These are phyloP conservation scores for Resseliella maxima DNA, from an alignment of 2,888 invertebrate genomes.

Conservation along the genomic window DNA sequence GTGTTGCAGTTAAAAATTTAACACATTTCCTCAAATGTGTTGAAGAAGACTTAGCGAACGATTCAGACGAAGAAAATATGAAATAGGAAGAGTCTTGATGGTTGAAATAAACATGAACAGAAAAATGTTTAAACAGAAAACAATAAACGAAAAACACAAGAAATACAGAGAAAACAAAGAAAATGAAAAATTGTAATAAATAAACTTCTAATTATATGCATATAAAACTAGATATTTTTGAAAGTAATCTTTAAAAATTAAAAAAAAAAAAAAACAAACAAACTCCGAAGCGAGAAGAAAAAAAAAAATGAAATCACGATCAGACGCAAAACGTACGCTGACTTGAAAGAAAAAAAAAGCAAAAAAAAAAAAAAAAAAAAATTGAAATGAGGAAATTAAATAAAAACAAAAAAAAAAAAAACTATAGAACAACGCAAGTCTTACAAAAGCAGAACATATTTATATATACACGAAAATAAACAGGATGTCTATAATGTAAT, in stretches of 20 bases:
- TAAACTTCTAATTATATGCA: conserved; percentile 48
- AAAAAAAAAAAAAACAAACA: background rate
- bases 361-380: background rate
- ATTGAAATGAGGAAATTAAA: too few relatives aligned
- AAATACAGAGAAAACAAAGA: background rate
- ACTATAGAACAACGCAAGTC: conserved; percentile 13
- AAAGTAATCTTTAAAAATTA: conserved; percentile 47
- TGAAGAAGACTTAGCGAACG: conserved; percentile 23
- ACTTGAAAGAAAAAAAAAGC: conserved; percentile 30
- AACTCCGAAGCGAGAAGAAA: too few relatives aligned
- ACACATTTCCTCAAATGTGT: conserved; percentile 64
- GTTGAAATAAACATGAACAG: background rate
- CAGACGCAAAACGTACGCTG: conserved; percentile 16
- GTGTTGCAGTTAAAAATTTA: conserved; percentile 66
- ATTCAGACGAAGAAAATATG: conserved; percentile 1
- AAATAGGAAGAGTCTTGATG: conserved; percentile 36
- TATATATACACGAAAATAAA: conserved; percentile 13
- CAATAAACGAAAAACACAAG: background rate
- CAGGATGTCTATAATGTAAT: background rate
- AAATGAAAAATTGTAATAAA: conserved; percentile 29
- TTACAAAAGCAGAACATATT: conserved; percentile 37
- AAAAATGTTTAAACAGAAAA: background rate
- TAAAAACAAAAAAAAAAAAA: conserved; percentile 2
- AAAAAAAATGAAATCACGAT: background rate
- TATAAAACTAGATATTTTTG: conserved; percentile 51